Base-by-base conservation (phyloP, 2,113 vertebrate genomes). In the Ibidorhyncha struthersii region DNA sequence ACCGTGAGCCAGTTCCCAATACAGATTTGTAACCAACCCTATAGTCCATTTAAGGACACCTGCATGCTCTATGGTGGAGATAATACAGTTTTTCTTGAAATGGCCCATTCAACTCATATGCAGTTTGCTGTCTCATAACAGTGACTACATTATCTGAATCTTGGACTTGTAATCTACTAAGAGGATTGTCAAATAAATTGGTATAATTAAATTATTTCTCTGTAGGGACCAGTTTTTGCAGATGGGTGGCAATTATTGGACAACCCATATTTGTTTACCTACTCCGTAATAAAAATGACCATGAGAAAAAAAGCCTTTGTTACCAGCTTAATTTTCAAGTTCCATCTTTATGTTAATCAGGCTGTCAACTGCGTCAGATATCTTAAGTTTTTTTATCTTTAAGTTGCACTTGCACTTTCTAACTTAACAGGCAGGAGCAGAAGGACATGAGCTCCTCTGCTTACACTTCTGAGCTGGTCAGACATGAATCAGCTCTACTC, bases 1-100 rank as follows among this genome's bases (percentile, higher is more conserved):
- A 22, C 15, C 16, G 4, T 1, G 2, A 52, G 10, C 21, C 27
- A 40, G 2, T 34, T 62, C 23, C 29, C 36, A 23, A 8, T 1
- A 22, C 8, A n/a, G 21, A 47, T 77, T 43, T 71, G 29, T 45
- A 30, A 63, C 14, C 15, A 30, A 63, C 14, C 15, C 52, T 13
- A 19, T 4, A 26, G 38, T 36, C 23, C 25, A 10, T 62, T 61
- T 70, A 18, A 63, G 9, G 38, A 59, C 22, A 36, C 15, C 22
- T 30, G 26, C 12, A 41, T 59, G 19, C 19, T n/a, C 23, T 47
- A 1, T 12, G 9, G 12, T n/a, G 6, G 5, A 71, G 12, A 14
- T 4, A 76, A 43, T 10, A 40, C 8, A 23, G 1, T 41, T 91
- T 76, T 67, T 34, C 12, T 43, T 53, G 8, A 87, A 85, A 50